phyloP scores from a whole-genome alignment of 2,888 invertebrate species.

The Trichacis sp. region DNA sequence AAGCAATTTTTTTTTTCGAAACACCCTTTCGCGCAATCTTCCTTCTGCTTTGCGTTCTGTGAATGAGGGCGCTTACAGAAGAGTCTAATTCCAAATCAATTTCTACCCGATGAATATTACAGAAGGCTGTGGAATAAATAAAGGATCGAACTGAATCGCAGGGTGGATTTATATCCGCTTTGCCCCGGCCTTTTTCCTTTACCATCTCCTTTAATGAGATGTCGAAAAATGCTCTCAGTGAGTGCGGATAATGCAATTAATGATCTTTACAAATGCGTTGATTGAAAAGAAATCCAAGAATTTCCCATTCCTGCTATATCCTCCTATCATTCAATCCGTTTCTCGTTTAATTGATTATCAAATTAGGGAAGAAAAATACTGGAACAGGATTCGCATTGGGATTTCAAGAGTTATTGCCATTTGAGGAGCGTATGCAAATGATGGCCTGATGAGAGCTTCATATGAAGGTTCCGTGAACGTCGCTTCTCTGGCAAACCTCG shows the following conservation, averaged over 20 bases:
- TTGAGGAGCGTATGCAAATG: constrained; percentile 57
- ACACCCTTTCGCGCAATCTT: constrained; percentile 37
- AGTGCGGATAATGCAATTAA: constrained; percentile 32
- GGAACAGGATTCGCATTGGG: constrained; percentile 39
- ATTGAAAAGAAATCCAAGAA: constrained; percentile 1
- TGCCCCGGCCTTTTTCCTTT: constrained; percentile 40
- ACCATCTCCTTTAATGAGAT: constrained; percentile 38
- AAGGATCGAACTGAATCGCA: constrained; percentile 51
- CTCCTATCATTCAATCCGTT: background rate
- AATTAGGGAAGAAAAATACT: constrained; percentile 29
- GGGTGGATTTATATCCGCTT: constrained; percentile 27
- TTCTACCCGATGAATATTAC: constrained; percentile 66
- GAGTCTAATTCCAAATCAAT: constrained; percentile 66
- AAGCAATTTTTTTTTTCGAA: constrained; percentile 48
- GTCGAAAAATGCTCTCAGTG: constrained; percentile 37
- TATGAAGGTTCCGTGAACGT: constrained; percentile 36
- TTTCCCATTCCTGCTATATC: background rate
- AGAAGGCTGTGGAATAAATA: constrained; percentile 61
- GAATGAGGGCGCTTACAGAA: constrained; percentile 49
- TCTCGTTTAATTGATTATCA: constrained; percentile 35
- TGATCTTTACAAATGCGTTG: constrained; percentile 13
- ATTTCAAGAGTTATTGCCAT: constrained; percentile 52
- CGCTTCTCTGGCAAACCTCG: constrained; percentile 28
- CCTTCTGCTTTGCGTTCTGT: constrained; percentile 29
- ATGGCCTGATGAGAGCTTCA: constrained; percentile 45